phyloP scores from a whole-genome alignment of 2,888 invertebrate species.

The Quadroppia sp. region DNA sequence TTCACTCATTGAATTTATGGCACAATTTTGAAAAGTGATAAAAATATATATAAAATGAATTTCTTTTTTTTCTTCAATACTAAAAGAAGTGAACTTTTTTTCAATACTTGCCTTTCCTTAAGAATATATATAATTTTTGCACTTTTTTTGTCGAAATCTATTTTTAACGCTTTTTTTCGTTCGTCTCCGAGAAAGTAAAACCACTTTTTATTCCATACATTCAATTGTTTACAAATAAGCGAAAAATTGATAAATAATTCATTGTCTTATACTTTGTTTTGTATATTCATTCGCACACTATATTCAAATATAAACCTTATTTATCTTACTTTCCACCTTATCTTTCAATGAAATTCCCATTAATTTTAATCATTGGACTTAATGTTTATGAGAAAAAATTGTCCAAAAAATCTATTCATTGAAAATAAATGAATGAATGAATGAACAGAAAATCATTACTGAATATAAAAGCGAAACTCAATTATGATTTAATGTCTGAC shows the following conservation, averaged over 20 bases:
- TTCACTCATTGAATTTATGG: neutral
- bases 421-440: neutral
- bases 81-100: no score
- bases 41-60: neutral
- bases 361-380: neutral
- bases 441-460: neutral
- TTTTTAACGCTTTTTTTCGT: neutral
- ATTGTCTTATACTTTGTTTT: no score
- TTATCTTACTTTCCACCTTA: neutral
- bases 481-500: constrained; percentile 5
- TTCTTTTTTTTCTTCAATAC: neutral
- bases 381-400: neutral
- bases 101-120: no score
- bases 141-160: neutral
- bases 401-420: neutral
- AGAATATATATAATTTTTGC: neutral
- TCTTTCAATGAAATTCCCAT: neutral
- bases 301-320: neutral
- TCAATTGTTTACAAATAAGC: neutral
- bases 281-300: neutral
- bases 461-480: neutral
- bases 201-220: neutral
- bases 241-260: neutral
- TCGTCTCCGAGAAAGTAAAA: neutral
- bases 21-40: neutral